A percentile compares a stretch with the other conserved stretches of the same genome.
phyloP scores from a whole-genome alignment of 2,888 invertebrate genomes.

The Hydrotaea cyrtoneurina region DNA sequence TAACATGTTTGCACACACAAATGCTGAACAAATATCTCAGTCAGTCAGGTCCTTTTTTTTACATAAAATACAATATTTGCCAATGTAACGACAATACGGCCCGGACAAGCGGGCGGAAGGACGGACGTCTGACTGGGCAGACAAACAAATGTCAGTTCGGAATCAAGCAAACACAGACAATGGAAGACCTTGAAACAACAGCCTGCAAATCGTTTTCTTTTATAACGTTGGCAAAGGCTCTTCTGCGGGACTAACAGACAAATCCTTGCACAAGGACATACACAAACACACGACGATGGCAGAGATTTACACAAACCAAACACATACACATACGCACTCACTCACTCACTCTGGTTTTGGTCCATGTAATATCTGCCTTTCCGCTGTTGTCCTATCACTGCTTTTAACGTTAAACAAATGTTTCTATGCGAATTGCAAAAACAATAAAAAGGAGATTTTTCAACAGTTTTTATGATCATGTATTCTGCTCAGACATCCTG shows the following conservation, averaged over 20 bases:
- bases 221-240: not conserved
- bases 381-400: not conserved
- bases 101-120: not conserved
- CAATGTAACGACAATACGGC: not conserved
- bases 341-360: not conserved
- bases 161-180: not conserved
- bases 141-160: not conserved
- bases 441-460: not conserved
- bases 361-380: not conserved
- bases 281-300: not conserved
- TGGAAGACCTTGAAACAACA: conserved; percentile 8
- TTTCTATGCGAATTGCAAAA: not conserved
- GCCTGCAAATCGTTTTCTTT: not conserved
- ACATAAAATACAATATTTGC: conserved; percentile 8
- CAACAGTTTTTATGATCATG: not conserved
- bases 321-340: not conserved
- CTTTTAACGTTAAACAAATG: conserved; percentile 4
- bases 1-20: conserved; percentile 24
- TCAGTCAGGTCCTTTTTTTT: not conserved
- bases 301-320: not conserved
- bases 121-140: not conserved
- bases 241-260: not conserved
- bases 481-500: not conserved
- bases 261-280: not conserved
- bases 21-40: conserved; percentile 14